Percentiles rank a stretch among this genome's conserved stretches.
Conservation (phyloP, 1,140 invertebrate genomes). For the Eueides isabella region DNA sequence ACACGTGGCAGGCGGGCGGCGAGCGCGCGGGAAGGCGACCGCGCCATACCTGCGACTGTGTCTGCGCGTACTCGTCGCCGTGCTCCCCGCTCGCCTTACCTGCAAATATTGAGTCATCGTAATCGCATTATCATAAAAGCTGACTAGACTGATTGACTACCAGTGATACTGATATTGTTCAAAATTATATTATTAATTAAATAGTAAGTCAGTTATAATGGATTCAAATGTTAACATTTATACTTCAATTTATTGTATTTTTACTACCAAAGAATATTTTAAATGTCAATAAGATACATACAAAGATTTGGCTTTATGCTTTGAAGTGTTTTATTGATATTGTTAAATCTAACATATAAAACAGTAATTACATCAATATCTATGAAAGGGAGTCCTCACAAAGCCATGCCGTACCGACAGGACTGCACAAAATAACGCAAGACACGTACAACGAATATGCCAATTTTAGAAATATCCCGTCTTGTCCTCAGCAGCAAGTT, state of each 20-base stretch:
- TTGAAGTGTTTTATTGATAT: slow-evolving; percentile 10
- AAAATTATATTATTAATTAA: no score
- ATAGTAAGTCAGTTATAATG: neutral
- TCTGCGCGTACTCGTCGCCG: slow-evolving; percentile 41
- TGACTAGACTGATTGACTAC: no score
- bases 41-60: slow-evolving; percentile 54
- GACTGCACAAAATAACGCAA: slow-evolving; percentile 33
- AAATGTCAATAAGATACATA: neutral
- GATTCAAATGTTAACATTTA: neutral
- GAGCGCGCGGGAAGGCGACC: slow-evolving; percentile 65
- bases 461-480: slow-evolving; percentile 38
- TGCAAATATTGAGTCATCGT: slow-evolving; percentile 45
- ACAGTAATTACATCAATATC: slow-evolving; percentile 38
- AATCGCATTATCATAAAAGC: neutral
- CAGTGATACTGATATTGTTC: neutral
- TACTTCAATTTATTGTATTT: neutral
- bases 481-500: slow-evolving; percentile 31
- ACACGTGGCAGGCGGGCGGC: slow-evolving; percentile 71
- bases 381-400: slow-evolving; percentile 38
- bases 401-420: slow-evolving; percentile 35
- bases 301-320: slow-evolving; percentile 1
- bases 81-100: slow-evolving; percentile 62
- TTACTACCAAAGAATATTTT: neutral
- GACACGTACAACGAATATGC: slow-evolving; percentile 35
- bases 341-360: slow-evolving; percentile 33